A percentile compares a stretch with the other conserved stretches of the same genome.
phyloP scores from a whole-genome alignment of 2,113 vertebrate genomes.

The Connochaetes taurinus region DNA sequence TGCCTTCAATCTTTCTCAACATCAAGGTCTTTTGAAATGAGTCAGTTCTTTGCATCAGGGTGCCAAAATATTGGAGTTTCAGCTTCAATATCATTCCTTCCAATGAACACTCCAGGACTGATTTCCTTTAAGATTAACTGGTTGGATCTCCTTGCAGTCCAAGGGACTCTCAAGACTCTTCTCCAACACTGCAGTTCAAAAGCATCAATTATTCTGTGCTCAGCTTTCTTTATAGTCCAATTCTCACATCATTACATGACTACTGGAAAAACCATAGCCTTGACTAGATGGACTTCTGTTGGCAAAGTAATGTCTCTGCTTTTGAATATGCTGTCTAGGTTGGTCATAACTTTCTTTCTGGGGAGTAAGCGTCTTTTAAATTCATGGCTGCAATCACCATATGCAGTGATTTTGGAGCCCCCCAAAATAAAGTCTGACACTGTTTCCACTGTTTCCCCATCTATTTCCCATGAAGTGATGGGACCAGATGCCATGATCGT shows the following conservation, averaged over 20 bases:
- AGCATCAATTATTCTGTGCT: fast-evolving
- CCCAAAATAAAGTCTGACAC: neutral
- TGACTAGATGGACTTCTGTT: neutral
- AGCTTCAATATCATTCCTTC: neutral
- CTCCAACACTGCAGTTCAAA: neutral
- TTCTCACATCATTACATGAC: neutral
- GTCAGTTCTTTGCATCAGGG: neutral
- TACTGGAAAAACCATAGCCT: neutral
- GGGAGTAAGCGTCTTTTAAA: neutral
- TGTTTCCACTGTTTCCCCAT: neutral
- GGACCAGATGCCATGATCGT: neutral
- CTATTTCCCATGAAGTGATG: neutral
- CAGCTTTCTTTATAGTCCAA: neutral
- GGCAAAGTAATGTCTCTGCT: neutral
- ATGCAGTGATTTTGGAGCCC: neutral
- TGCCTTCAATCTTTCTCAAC: neutral
- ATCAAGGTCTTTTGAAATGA: neutral
- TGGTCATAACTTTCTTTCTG: neutral
- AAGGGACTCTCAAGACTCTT: neutral
- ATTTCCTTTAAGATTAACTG: neutral
- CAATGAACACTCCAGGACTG: neutral
- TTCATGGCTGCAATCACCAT: neutral
- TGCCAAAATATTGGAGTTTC: neutral
- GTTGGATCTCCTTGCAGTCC: neutral
- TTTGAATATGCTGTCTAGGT: neutral